Conservation (phyloP, 2,888 invertebrate genomes). For the Temnothorax unifasciatus region DNA sequence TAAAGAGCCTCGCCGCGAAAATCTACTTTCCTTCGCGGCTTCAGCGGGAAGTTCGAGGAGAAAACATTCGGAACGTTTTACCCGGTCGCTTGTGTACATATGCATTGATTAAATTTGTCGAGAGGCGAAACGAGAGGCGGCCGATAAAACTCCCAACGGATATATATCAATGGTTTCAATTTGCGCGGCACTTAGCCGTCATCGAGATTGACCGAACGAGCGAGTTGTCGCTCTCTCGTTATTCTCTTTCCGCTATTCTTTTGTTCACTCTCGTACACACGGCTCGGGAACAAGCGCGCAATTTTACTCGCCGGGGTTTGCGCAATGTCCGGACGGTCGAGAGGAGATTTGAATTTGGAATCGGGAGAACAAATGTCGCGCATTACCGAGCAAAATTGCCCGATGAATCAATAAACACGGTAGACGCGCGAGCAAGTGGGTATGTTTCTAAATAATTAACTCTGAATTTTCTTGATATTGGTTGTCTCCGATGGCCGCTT, state of each 20-base stretch:
- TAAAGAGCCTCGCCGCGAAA: neutral
- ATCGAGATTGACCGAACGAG: constrained; percentile 41
- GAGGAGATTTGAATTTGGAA: constrained; percentile 48
- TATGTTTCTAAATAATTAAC: constrained; percentile 68
- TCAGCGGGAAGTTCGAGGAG: no score
- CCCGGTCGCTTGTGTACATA: neutral
- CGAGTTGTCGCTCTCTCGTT: constrained; percentile 19
- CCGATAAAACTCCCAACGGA: constrained; percentile 8
- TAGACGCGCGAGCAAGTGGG: constrained; percentile 39
- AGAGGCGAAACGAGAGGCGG: neutral
- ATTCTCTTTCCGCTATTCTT: constrained; percentile 39
- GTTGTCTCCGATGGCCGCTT: constrained; percentile 39
- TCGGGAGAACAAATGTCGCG: constrained; percentile 58
- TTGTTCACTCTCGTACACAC: constrained; percentile 13
- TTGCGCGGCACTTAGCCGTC: constrained; percentile 23
- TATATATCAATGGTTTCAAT: constrained; percentile 34
- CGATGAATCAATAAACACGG: constrained; percentile 66
- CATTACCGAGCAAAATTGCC: constrained; percentile 52
- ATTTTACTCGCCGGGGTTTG: constrained; percentile 28
- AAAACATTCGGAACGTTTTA: neutral
- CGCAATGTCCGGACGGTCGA: constrained; percentile 15
- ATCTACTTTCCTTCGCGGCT: neutral
- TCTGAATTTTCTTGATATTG: constrained; percentile 27
- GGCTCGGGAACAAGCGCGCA: constrained; percentile 43
- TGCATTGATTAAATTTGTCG: constrained; percentile 35